Evolutionary conservation across 1,140 invertebrate species (phyloP).

Genomic region (Geopemphigus sp.): DNA sequence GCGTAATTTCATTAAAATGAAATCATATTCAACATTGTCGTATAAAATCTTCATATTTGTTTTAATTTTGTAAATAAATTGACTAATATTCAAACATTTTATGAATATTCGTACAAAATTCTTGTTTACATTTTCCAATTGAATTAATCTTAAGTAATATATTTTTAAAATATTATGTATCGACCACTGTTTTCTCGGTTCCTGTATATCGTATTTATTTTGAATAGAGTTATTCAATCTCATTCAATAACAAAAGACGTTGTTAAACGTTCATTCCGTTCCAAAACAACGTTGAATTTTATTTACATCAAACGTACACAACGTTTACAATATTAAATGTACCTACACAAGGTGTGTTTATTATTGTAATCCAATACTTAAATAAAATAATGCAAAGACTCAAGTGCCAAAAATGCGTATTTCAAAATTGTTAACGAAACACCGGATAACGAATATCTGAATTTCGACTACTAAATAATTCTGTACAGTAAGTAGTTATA

Average conservation of each 20-base stretch:
- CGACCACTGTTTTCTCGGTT: neutral
- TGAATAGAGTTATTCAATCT: neutral
- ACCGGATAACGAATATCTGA: neutral
- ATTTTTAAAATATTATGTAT: neutral
- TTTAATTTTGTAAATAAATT: too few species aligned
- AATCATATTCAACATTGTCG: too few species aligned
- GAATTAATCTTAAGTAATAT: neutral
- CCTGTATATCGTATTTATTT: neutral
- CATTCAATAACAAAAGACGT: neutral
- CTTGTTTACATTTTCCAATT: neutral
- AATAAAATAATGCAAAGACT: neutral
- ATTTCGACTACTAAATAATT: neutral
- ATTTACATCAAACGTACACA: neutral
- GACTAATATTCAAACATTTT: too few species aligned
- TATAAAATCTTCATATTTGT: too few species aligned
- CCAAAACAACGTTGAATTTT: neutral
- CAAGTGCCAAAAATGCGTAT: neutral
- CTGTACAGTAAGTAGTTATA: too few species aligned
- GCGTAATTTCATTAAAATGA: too few species aligned
- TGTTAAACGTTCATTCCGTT: neutral
- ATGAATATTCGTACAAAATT: neutral
- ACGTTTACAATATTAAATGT: too few species aligned
- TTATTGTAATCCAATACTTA: conserved; percentile 2
- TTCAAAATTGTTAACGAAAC: neutral
- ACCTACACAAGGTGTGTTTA: too few species aligned